Percentiles rank a stretch among this genome's conserved stretches.
These are phyloP conservation scores for Progne subis DNA, from an alignment of 2,113 vertebrate genomes.

Conservation along the genomic window DNA sequence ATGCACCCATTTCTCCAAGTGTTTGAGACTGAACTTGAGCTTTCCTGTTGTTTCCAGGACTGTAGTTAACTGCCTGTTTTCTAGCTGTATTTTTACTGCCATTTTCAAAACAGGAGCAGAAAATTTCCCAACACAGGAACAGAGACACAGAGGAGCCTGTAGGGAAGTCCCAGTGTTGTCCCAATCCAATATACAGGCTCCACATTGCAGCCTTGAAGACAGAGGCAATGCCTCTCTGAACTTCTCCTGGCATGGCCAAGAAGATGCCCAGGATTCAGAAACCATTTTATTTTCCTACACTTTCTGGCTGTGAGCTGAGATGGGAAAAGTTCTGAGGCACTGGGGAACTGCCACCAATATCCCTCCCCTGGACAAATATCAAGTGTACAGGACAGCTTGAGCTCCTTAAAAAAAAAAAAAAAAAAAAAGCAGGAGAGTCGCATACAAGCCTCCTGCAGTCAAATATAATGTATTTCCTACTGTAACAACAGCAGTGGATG, in stretches of 20 bases:
- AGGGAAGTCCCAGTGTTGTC: background rate
- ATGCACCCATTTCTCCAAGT: background rate
- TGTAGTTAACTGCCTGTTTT: background rate
- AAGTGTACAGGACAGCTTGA: background rate
- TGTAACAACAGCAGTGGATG: background rate
- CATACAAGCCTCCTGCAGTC: background rate
- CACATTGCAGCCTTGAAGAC: background rate
- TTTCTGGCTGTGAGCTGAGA: background rate
- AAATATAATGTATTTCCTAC: background rate
- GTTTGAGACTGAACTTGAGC: background rate
- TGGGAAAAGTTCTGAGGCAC: background rate
- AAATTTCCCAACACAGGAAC: background rate
- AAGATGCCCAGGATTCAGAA: background rate
- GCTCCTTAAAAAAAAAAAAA: background rate
- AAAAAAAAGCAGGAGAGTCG: background rate
- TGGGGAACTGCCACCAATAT: background rate
- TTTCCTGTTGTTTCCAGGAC: background rate
- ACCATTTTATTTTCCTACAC: background rate
- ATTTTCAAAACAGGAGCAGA: background rate
- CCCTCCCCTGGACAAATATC: background rate
- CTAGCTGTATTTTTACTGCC: background rate
- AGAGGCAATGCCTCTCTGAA: background rate
- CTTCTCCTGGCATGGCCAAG: background rate
- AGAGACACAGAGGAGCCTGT: background rate
- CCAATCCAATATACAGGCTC: background rate